Conservation (phyloP, 2,888 invertebrate species). For the Ischnus inquisitorius region DNA sequence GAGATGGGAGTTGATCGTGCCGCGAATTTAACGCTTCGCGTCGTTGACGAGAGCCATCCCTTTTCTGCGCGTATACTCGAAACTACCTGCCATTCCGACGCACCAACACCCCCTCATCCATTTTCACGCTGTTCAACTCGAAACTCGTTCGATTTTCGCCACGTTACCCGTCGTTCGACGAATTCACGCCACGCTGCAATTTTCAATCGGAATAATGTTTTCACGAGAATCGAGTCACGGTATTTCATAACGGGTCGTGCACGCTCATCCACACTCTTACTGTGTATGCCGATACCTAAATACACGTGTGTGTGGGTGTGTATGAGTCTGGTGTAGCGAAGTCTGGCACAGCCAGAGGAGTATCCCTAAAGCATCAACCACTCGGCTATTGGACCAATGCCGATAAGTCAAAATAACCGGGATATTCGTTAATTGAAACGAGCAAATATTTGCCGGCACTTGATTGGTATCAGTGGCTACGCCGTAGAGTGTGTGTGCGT, state of each 20-base stretch:
- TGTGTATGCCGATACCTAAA: neutral
- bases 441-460: neutral
- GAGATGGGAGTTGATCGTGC: conserved; percentile 60
- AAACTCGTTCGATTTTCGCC: conserved; percentile 64
- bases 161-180: conserved; percentile 43
- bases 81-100: neutral
- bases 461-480: neutral
- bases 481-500: neutral
- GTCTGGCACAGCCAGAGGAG: neutral
- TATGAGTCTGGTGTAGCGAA: neutral
- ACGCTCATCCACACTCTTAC: neutral
- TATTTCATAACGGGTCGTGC: conserved; percentile 15
- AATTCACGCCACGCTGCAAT: conserved; percentile 23
- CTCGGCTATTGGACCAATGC: neutral
- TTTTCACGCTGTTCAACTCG: conserved; percentile 72
- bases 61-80: conserved; percentile 29
- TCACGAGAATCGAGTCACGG: conserved; percentile 18
- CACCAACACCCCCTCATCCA: conserved; percentile 8
- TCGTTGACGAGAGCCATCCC: conserved; percentile 47
- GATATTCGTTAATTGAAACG: neutral
- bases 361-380: neutral
- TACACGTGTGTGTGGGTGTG: too few relatives aligned
- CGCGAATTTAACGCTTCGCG: conserved; percentile 66
- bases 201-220: conserved; percentile 41
- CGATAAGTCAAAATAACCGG: conserved; percentile 5